Conservation (phyloP, 2,888 invertebrate genomes). For the Exephanes ischioxanthus region DNA sequence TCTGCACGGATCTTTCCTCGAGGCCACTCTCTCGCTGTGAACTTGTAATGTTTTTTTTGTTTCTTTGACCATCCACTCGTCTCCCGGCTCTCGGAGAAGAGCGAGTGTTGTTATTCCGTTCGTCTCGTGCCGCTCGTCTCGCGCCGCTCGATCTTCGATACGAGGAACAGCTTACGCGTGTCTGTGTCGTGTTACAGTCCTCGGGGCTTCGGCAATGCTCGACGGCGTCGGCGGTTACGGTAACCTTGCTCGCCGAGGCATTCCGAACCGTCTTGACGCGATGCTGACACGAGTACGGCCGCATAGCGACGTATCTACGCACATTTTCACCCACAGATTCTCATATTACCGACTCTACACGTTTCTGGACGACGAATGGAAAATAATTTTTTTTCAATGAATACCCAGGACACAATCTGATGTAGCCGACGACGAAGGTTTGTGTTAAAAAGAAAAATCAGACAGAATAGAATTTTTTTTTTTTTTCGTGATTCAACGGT, state of each 20-base stretch:
- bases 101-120: conserved; percentile 29
- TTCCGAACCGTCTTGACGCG: conserved; percentile 73
- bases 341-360: conserved; percentile 11
- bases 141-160: conserved; percentile 20
- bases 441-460: conserved; percentile 5
- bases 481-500: conserved; percentile 40
- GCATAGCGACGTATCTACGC: conserved; percentile 43
- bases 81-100: conserved; percentile 40
- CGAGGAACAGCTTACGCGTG: conserved; percentile 8
- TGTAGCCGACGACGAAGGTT: background rate
- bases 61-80: conserved; percentile 10
- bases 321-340: conserved; percentile 41
- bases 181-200: background rate
- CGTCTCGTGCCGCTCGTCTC: background rate
- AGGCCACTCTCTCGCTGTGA: background rate
- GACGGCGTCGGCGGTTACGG: conserved; percentile 22
- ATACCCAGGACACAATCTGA: conserved; percentile 12
- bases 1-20: conserved; percentile 42
- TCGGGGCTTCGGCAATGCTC: conserved; percentile 4
- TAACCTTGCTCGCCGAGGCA: conserved; percentile 70
- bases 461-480: background rate
- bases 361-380: background rate
- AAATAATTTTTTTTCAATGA: background rate
- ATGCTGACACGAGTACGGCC: conserved; percentile 16
- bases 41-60: conserved; percentile 33